Conservation (phyloP, 1,140 invertebrate genomes). For the Kradibia gibbosae region DNA sequence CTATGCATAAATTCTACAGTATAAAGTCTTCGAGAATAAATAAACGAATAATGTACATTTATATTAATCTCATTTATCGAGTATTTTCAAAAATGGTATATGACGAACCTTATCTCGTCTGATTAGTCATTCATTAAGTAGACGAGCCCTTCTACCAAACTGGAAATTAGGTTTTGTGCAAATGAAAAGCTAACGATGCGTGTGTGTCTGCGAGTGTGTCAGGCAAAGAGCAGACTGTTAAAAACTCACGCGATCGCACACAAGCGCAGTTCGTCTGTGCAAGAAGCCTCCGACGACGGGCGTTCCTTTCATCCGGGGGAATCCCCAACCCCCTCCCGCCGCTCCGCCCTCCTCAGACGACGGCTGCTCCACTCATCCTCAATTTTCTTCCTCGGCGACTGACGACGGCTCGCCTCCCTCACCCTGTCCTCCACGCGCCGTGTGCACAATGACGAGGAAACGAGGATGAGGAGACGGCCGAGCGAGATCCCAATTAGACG, state of each 20-base stretch:
- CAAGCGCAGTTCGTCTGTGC: neutral
- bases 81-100: too few species aligned
- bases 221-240: too few species aligned
- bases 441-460: neutral
- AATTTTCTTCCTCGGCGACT: neutral
- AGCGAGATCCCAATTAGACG: conserved; percentile 28
- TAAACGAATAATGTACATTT: too few species aligned
- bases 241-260: neutral
- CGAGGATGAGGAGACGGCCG: neutral
- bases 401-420: neutral
- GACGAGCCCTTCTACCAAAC: too few species aligned
- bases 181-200: too few species aligned
- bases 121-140: neutral
- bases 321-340: too few species aligned
- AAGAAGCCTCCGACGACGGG: neutral
- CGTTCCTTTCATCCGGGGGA: conserved; percentile 1
- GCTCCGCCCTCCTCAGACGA: neutral
- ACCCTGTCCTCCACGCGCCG: neutral
- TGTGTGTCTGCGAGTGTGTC: too few species aligned
- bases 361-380: neutral
- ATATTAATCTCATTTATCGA: too few species aligned
- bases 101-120: neutral
- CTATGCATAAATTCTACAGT: too few species aligned
- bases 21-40: too few species aligned
- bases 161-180: too few species aligned